Evolutionary conservation across 2,797 vertebrate species (phyloP).

Genomic region (Myripristis murdjan): DNA sequence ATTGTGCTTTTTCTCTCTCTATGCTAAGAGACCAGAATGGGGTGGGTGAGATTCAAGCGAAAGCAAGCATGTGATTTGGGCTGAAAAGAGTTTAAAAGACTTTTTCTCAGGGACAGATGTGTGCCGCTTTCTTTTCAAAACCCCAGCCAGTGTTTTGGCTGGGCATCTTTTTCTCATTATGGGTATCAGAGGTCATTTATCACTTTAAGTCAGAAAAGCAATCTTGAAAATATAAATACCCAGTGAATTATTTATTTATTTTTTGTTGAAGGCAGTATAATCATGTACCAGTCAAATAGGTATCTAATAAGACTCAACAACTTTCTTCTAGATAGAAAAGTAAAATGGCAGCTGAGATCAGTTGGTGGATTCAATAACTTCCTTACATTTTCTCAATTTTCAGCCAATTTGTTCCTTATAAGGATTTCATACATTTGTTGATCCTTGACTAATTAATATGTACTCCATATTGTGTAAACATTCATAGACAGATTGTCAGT

Average conservation of each 20-base stretch:
- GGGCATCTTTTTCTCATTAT: not conserved
- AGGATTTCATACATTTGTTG: not conserved
- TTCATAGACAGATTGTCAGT: not conserved
- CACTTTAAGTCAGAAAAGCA: not conserved
- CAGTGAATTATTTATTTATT: no score
- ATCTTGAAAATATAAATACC: not conserved
- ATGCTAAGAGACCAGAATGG: conserved; percentile 58
- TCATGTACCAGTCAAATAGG: no score
- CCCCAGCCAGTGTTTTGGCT: not conserved
- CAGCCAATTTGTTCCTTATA: no score
- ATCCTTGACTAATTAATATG: not conserved
- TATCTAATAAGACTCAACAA: no score
- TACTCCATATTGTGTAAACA: conserved; percentile 2
- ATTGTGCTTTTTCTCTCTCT: conserved; percentile 63
- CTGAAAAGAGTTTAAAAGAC: conserved; percentile 28
- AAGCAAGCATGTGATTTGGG: conserved; percentile 45
- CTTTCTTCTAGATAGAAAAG: no score
- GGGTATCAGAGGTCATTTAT: not conserved
- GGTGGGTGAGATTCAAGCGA: conserved; percentile 65
- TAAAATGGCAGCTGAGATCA: no score
- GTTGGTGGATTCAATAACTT: no score
- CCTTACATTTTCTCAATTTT: no score
- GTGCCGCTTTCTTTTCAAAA: conserved; percentile 36
- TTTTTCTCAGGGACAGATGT: conserved; percentile 23
- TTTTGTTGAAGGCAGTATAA: no score